phyloP scores from a whole-genome alignment of 2,113 vertebrate species.

The Chaetorhynchus papuensis region DNA sequence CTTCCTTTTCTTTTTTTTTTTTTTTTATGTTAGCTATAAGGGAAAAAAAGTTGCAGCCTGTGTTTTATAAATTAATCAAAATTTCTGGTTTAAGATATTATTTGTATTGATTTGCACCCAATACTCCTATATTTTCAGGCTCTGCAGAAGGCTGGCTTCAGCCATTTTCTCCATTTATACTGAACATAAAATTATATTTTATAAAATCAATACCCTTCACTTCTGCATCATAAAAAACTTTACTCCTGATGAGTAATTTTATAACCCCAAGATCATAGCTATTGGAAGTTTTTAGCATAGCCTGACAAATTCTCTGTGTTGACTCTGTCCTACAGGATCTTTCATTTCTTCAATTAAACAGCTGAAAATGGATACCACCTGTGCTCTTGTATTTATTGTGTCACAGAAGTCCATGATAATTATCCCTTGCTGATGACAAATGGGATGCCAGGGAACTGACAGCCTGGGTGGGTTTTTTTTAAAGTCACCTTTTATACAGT shows the following conservation, averaged over 20 bases:
- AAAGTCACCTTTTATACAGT: background rate
- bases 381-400: slow-evolving; percentile 49
- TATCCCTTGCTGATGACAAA: slow-evolving; percentile 56
- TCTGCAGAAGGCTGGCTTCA: background rate
- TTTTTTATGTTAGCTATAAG: background rate
- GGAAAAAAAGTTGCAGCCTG: background rate
- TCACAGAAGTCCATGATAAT: slow-evolving; percentile 59
- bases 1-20: background rate
- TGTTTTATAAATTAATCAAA: slow-evolving; percentile 1
- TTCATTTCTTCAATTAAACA: slow-evolving; percentile 69
- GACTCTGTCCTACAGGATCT: slow-evolving; percentile 38
- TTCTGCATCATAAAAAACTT: slow-evolving; percentile 28
- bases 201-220: slow-evolving; percentile 44
- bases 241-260: slow-evolving; percentile 47
- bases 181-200: slow-evolving; percentile 4
- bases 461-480: background rate
- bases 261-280: slow-evolving; percentile 36
- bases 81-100: background rate
- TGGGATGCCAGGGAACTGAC: background rate
- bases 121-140: background rate
- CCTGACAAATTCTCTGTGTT: slow-evolving; percentile 53
- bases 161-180: background rate
- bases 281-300: slow-evolving; percentile 35
- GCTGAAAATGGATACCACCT: slow-evolving; percentile 66
- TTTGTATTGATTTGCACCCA: background rate